phyloP scores from a whole-genome alignment of 2,888 invertebrate genomes.

The Elaeidobius kamerunicus region DNA sequence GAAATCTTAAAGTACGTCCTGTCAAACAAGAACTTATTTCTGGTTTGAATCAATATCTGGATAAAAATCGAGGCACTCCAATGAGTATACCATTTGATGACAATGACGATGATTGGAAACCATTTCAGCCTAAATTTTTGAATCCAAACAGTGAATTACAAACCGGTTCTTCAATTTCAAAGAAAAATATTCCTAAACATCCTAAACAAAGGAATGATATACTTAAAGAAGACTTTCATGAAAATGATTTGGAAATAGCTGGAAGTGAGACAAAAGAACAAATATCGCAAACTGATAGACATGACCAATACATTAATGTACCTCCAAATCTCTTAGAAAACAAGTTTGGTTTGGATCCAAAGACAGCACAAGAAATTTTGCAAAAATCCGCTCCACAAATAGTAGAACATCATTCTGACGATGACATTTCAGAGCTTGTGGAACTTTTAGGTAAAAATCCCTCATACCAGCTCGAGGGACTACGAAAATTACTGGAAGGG shows the following conservation, averaged over 20 bases:
- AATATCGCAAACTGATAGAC: constrained; percentile 19
- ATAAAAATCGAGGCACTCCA: background rate
- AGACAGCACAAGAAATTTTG: constrained; percentile 23
- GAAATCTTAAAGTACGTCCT: constrained; percentile 12
- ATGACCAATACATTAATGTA: constrained; percentile 34
- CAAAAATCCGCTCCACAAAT: constrained; percentile 16
- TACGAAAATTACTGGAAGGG: constrained; percentile 46
- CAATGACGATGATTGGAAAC: constrained; percentile 23
- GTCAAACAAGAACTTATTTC: constrained; percentile 2
- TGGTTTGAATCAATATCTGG: background rate
- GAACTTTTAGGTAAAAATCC: constrained; percentile 53
- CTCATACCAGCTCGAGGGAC: constrained; percentile 52
- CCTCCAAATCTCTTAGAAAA: constrained; percentile 32
- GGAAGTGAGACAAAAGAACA: constrained; percentile 30
- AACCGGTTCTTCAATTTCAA: no score
- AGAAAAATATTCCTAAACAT: no score
- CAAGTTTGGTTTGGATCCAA: constrained; percentile 27
- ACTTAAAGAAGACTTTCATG: background rate
- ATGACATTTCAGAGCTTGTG: constrained; percentile 49
- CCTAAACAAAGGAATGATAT: no score
- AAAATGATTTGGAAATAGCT: constrained; percentile 29
- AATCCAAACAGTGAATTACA: no score
- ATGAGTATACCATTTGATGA: constrained; percentile 4
- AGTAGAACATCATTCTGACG: constrained; percentile 14
- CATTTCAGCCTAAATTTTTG: constrained; percentile 19